Conservation (phyloP, 92 coral and sea anemone species). For the Porites lobata region DNA sequence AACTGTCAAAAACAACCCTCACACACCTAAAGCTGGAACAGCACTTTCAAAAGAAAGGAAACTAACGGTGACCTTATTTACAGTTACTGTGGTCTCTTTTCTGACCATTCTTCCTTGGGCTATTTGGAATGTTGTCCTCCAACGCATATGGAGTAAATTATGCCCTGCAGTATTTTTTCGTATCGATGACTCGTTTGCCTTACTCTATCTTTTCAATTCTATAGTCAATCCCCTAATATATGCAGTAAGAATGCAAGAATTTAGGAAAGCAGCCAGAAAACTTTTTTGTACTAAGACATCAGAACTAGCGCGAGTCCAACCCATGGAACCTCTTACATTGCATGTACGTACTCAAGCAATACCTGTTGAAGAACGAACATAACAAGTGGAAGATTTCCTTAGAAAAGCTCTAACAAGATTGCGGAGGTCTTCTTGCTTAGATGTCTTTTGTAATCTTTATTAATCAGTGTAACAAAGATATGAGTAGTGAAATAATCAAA, state of each 20-base stretch:
- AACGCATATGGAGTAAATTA: background rate
- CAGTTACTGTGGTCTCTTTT: background rate
- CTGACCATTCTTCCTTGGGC: constrained; percentile 9
- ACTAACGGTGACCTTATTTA: constrained; percentile 33
- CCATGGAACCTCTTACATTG: background rate
- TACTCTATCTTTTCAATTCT: background rate
- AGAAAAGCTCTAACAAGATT: background rate
- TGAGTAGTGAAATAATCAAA: background rate
- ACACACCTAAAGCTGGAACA: background rate
- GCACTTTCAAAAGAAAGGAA: background rate
- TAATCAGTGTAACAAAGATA: too few species aligned
- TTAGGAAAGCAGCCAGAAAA: constrained; percentile 10
- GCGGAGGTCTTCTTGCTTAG: background rate
- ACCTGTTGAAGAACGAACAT: too few species aligned
- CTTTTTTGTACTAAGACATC: background rate
- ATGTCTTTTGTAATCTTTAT: background rate
- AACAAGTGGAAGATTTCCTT: background rate
- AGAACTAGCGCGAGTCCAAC: background rate
- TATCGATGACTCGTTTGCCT: background rate
- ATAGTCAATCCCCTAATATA: constrained; percentile 42
- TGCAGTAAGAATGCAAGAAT: constrained; percentile 24
- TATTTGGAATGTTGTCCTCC: background rate
- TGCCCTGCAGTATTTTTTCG: too few species aligned
- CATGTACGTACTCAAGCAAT: too few species aligned
- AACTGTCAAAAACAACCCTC: background rate